Evolutionary conservation across 2,113 vertebrate genomes (phyloP), one percentile per base, ranked within the genome.

Genomic region (Solea senegalensis): DNA sequence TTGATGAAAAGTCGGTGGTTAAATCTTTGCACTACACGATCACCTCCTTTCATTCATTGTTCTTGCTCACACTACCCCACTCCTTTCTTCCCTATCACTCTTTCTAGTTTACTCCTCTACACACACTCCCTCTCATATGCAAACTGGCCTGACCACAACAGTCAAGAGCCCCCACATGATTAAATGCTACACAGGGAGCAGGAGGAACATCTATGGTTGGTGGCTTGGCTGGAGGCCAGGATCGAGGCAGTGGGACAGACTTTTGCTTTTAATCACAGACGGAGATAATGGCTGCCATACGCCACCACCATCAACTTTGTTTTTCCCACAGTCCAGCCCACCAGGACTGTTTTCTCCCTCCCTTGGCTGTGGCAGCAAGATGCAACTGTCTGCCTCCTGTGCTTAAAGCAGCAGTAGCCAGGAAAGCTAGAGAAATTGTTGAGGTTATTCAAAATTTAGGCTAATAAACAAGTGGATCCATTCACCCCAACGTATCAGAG

Each of bases 281-380:
- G 52, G 52, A 53, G 52, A 53, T 53, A 28, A 53, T 53, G 26
- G 52, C 26, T 27, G 52, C 52, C 52, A 53, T 53, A 53, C 26
- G 52, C 52, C 6, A 27, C 48, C 8, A 15, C 52, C 52, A 28
- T 53, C 21, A 28, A 53, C 52, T 53, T 53, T 28, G 50, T 26
- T 52, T 52, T 52, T 50, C 52, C 52, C 52, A 53, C 52, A 53
- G 52, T 53, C 52, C 52, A 28, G 52, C 52, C 26, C 12, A 26
- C 26, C 21, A 53, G 52, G 52, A 53, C 26, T 27, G 52, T 9
- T 53, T 28, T 34, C 34, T 34, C 34, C 34, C 52, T 53, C 52
- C 6, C 2, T 27, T 10, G 27, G 26, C 52, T 27, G 3, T 28
- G 52, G 11, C 9, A 53, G 11, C 21, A 27, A 53, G 2, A 53